Percentiles rank a stretch among this genome's conserved stretches.
Evolutionary conservation across 1,140 invertebrate genomes (phyloP).

Genomic region (Brachionus paranguensis): DNA sequence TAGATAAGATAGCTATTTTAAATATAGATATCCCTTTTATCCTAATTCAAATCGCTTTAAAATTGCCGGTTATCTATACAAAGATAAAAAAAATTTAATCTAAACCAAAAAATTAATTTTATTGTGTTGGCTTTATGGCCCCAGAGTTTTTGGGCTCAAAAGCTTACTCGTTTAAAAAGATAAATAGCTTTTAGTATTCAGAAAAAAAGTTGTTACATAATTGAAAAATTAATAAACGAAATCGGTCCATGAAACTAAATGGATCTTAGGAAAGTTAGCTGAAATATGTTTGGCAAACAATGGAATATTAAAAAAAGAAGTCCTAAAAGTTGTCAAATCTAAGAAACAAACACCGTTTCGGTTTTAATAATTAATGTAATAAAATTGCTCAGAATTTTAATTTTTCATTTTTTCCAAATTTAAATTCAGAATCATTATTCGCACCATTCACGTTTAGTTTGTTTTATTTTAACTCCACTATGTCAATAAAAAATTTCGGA

Average conservation of each 20-base stretch:
- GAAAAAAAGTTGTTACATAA: background rate
- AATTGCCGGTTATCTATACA: too few relatives aligned
- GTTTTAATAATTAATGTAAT: background rate
- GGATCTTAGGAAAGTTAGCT: background rate
- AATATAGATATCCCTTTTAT: background rate
- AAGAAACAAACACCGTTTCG: background rate
- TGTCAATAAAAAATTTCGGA: background rate
- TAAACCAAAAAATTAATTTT: too few relatives aligned
- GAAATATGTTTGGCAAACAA: background rate
- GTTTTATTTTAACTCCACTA: background rate
- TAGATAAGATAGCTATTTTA: background rate
- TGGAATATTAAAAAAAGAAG: background rate
- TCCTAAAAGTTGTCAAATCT: background rate
- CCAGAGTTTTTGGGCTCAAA: background rate
- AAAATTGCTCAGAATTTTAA: background rate
- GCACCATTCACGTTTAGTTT: background rate
- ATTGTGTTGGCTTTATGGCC: background rate
- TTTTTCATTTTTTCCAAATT: background rate
- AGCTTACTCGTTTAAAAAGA: background rate
- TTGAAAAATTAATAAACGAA: background rate
- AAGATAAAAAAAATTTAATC: too few relatives aligned
- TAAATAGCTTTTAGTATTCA: background rate
- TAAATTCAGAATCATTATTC: background rate
- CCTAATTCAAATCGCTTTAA: too few relatives aligned
- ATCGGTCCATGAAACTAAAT: background rate